Evolutionary conservation across 2,888 invertebrate genomes (phyloP).

Genomic region (Sceliomorpha sp.): DNA sequence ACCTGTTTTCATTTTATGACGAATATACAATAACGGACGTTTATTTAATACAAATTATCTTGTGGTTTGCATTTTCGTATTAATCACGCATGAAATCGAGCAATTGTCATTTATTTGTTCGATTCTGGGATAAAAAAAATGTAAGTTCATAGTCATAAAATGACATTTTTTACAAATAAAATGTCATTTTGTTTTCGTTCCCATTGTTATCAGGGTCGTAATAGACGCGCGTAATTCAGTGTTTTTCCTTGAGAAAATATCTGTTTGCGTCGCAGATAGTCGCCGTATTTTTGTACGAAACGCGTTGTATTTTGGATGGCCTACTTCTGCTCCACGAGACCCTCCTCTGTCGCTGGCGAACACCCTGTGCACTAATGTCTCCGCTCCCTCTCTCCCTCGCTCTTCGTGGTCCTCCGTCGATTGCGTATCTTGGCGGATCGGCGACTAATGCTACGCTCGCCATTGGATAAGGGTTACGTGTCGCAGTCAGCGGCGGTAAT

Average conservation of each 20-base stretch:
- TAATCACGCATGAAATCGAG: no score
- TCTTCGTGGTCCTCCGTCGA: slow-evolving; percentile 66
- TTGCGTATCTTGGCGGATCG: slow-evolving; percentile 73
- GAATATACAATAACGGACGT: no score
- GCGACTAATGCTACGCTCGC: slow-evolving; percentile 72
- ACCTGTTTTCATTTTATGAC: no score
- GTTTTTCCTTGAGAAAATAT: slow-evolving; percentile 9
- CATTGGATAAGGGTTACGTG: slow-evolving; percentile 52
- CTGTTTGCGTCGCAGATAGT: not conserved
- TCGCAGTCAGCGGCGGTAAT: slow-evolving; percentile 58
- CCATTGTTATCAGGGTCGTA: no score
- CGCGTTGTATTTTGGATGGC: slow-evolving; percentile 51
- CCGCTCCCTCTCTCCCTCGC: slow-evolving; percentile 71
- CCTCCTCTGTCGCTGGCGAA: slow-evolving; percentile 46
- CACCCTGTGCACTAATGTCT: slow-evolving; percentile 62
- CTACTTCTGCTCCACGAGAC: slow-evolving; percentile 41
- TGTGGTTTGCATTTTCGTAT: no score
- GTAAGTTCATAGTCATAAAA: no score
- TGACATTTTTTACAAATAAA: no score
- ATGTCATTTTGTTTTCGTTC: no score
- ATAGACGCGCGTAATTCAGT: no score
- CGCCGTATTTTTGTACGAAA: slow-evolving; percentile 29
- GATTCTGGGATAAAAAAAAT: no score
- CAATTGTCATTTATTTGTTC: no score
- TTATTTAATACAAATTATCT: no score